Evolutionary conservation across 1,140 invertebrate genomes (phyloP), one percentile per base, ranked within the genome.

Genomic region (Doryteuthis pealeii): DNA sequence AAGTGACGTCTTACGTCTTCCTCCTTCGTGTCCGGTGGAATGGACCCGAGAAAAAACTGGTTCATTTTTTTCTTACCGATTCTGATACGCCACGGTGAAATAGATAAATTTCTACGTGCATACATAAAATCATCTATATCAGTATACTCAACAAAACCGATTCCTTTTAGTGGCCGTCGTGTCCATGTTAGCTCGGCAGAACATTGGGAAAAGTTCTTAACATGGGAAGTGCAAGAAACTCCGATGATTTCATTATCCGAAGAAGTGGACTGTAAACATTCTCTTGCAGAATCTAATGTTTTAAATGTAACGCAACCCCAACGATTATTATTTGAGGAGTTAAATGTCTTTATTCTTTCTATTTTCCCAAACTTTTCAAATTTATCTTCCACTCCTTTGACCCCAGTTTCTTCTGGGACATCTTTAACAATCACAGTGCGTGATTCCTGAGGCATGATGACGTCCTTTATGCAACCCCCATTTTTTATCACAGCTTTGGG

Each of bases 371-470:
- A 75, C 12, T 22, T n/a, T 18, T 26, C 26, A n/a, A 75, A 32
- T 22, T 62, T 45, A 14, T 75, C 49, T 49, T 33, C n/a, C 5
- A 75, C 31, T 26, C 2, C 40, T 6, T n/a, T 2, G 14, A 33
- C 14, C 4, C 32, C 68, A 35, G 68, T 33, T 26, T 14, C 26
- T 32, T n/a, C 28, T 33, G 68, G 40, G 40, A 70, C 35, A 31
- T 69, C 12, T 15, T 74, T 74, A 18, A 83, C 70, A 33, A 78
- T 74, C 5, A 80, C 40, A 8, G 74, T 77, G 65, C 76, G 77
- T 35, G 74, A 80, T 65, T 82, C 73, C 70, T 78, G 35, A 26
- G 78, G 72, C 76, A 78, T 78, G 8, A 80, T 62, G 2, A 82
- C 26, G 31, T 77, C 74, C 22, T 40, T 40, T 15, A 74, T 54